Evolutionary conservation across 2,797 vertebrate species (phyloP), one percentile per base, ranked within the genome.

Genomic region (Ctenopoma multispine): DNA sequence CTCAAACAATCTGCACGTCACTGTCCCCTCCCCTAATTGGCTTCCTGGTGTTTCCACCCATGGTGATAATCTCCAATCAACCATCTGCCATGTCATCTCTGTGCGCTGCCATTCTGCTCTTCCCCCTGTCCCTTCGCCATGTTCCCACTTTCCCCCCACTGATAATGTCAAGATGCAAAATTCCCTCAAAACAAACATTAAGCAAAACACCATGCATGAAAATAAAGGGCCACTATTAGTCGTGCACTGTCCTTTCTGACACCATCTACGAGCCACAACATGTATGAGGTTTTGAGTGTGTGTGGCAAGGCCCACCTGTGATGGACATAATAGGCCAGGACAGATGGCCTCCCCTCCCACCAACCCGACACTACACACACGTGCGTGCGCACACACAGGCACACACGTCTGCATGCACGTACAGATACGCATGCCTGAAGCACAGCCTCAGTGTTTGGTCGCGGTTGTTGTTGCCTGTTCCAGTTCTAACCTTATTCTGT

Each of bases 401-500:
- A 41, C 0, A 20, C 41, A 47, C 67, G 40, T 20, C 14, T 31
- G 48, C 67, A 65, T 23, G 10, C 44, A 47, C 72, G 62, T 64
- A 75, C 62, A 64, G 66, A 70, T 50, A 63, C 79, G 43, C 65
- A 14, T 1, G 72, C 89, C 84, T 77, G 72, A 49, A 85, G 84
- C 75, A 4, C 69, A 77, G 79, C 80, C 73, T 77, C 47, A 0
- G 77, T 56, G 82, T 87, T 77, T 80, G 81, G 72, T 83, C 29
- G 48, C 38, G 71, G 75, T 48, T 84, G 87, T 84, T 87, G 82
- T 81, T 76, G 77, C 73, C 77, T 81, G 82, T 83, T 89, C 75
- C 72, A 72, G 82, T 63, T 49, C 57, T 80, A 92, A 89, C 91
- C 87, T 87, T 90, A 91, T 91, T 92, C 88, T 92, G 90, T 92